Percentiles rank a stretch among this genome's conserved stretches.
These are phyloP conservation scores for Drosophila saltans DNA, from an alignment of 1,140 invertebrate genomes.

Conservation along the genomic window DNA sequence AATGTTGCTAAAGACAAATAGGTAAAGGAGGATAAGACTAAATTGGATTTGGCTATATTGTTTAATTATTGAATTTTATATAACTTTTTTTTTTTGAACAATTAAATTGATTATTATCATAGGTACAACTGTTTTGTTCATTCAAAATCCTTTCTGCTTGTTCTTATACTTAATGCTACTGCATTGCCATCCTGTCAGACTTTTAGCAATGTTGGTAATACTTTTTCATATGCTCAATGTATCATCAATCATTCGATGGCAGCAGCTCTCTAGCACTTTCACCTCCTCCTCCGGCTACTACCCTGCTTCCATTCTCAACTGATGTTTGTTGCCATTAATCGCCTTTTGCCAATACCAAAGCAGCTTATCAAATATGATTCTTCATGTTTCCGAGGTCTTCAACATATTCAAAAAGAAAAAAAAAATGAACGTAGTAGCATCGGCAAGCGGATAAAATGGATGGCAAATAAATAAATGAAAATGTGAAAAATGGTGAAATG, in stretches of 20 bases:
- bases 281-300: not conserved
- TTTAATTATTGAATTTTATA: too few species aligned
- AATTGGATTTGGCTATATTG: too few species aligned
- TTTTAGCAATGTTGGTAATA: constrained; percentile 36
- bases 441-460: not conserved
- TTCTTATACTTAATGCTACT: not conserved
- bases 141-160: not conserved
- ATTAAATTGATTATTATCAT: too few species aligned
- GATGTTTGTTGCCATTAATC: constrained; percentile 16
- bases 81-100: too few species aligned
- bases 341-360: constrained; percentile 26
- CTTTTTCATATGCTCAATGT: constrained; percentile 40
- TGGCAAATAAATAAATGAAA: constrained; percentile 31
- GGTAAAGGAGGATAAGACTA: too few species aligned
- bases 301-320: not conserved
- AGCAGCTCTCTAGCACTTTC: constrained; percentile 4
- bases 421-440: not conserved
- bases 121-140: not conserved
- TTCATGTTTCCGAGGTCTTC: constrained; percentile 8
- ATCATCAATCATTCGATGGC: constrained; percentile 52
- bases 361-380: constrained; percentile 45
- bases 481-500: constrained; percentile 14
- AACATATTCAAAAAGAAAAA: not conserved
- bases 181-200: constrained; percentile 5
- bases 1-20: too few species aligned